Percentiles rank a stretch among this genome's conserved stretches.
These are phyloP conservation scores for Solenopsis invicta DNA, from an alignment of 1,140 invertebrate genomes.

Conservation along the genomic window DNA sequence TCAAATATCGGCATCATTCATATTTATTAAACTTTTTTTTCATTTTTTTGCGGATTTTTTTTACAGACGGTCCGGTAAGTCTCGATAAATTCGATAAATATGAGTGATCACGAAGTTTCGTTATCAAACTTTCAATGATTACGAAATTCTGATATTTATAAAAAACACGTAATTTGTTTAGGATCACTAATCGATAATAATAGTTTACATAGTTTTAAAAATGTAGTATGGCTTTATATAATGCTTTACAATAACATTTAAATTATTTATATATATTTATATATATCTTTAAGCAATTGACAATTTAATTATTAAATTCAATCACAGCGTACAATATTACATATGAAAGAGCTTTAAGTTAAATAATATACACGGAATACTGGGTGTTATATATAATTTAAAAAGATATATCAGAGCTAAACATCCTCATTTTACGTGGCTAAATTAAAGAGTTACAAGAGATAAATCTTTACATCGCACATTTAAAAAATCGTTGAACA, in stretches of 20 bases:
- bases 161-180: slow-evolving; percentile 66
- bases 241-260: slow-evolving; percentile 66
- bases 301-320: slow-evolving; percentile 75
- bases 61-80: slow-evolving; percentile 52
- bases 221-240: slow-evolving; percentile 64
- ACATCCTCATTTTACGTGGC: slow-evolving; percentile 34
- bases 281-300: slow-evolving; percentile 70
- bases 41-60: slow-evolving; percentile 28
- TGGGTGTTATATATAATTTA: slow-evolving; percentile 59
- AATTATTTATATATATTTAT: slow-evolving; percentile 65
- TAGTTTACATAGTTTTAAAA: slow-evolving; percentile 70
- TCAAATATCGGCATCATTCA: slow-evolving; percentile 58
- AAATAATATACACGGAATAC: slow-evolving; percentile 70
- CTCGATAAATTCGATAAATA: slow-evolving; percentile 60
- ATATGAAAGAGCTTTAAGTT: slow-evolving; percentile 62
- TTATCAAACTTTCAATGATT: slow-evolving; percentile 69
- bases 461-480: slow-evolving; percentile 58
- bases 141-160: slow-evolving; percentile 67
- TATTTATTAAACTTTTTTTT: slow-evolving; percentile 48
- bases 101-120: slow-evolving; percentile 62
- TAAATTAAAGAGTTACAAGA: slow-evolving; percentile 50
- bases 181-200: slow-evolving; percentile 61
- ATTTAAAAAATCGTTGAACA: slow-evolving; percentile 67
- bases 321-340: slow-evolving; percentile 72
- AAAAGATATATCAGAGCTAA: slow-evolving; percentile 54